phyloP scores from a whole-genome alignment of 2,888 invertebrate species.

The Baronia brevicornis region DNA sequence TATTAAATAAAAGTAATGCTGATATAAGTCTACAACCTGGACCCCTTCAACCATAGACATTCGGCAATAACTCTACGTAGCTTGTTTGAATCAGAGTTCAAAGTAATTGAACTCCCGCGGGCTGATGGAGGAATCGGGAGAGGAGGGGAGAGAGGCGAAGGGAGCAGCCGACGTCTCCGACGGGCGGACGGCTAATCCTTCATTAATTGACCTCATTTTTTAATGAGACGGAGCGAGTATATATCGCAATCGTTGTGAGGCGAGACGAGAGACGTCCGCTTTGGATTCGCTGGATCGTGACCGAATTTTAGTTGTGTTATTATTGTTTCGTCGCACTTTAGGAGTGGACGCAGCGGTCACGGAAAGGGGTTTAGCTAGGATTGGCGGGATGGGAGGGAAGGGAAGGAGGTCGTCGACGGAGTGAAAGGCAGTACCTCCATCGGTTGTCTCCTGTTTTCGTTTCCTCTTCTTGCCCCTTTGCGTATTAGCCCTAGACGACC shows the following conservation, averaged over 20 bases:
- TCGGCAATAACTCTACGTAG: conserved; percentile 60
- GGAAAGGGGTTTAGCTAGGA: conserved; percentile 18
- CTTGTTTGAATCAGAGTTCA: conserved; percentile 52
- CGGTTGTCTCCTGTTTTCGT: conserved; percentile 97
- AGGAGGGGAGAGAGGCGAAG: conserved; percentile 27
- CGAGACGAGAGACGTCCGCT: conserved; percentile 52
- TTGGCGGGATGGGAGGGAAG: conserved; percentile 20
- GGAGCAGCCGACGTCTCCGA: conserved; percentile 56
- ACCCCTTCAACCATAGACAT: conserved; percentile 70
- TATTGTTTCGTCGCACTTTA: conserved; percentile 4
- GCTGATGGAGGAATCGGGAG: conserved; percentile 26
- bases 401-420: conserved; percentile 46
- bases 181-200: conserved; percentile 65
- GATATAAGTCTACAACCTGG: conserved; percentile 70
- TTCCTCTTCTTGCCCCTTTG: conserved; percentile 99
- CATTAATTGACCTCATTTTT: conserved; percentile 67
- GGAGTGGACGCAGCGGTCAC: conserved; percentile 18
- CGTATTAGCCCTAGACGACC: conserved; percentile 99
- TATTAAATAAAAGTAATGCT: conserved; percentile 56
- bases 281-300: conserved; percentile 29
- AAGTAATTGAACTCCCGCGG: conserved; percentile 60
- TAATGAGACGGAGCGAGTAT: conserved; percentile 44
- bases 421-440: conserved; percentile 90
- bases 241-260: conserved; percentile 30
- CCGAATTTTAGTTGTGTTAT: conserved; percentile 23